A percentile compares a stretch with the other conserved stretches of the same genome.
phyloP scores from a whole-genome alignment of 2,888 invertebrate genomes.

The Drosophila yooni region DNA sequence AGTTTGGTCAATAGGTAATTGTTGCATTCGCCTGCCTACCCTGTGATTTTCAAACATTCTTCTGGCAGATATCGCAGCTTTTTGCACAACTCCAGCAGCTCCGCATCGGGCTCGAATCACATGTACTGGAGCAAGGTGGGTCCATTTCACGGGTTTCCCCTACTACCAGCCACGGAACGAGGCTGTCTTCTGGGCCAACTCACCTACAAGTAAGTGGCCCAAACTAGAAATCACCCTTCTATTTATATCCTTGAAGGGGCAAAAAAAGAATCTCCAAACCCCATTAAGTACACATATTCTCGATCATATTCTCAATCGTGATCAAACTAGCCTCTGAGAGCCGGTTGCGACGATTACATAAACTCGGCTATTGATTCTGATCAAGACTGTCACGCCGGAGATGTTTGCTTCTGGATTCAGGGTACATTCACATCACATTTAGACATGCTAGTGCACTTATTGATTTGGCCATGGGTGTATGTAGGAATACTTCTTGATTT shows the following conservation, averaged over 20 bases:
- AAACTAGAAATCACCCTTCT: background rate
- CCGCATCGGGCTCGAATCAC: conserved; percentile 85
- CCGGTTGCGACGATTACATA: background rate
- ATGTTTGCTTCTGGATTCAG: background rate
- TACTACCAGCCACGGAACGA: conserved; percentile 88
- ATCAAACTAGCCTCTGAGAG: background rate
- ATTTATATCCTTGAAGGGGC: background rate
- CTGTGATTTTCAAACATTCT: background rate
- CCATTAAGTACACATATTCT: background rate
- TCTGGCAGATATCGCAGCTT: conserved; percentile 83
- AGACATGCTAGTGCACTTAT: background rate
- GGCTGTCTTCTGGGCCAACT: conserved; percentile 94
- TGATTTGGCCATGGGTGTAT: background rate
- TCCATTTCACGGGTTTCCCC: conserved; percentile 93
- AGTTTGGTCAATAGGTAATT: conserved; percentile 82
- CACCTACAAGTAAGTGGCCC: conserved; percentile 86
- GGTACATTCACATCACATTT: background rate
- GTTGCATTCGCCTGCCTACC: background rate
- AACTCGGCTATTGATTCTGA: background rate
- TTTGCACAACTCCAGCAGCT: conserved; percentile 81
- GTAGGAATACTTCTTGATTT: background rate
- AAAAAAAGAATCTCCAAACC: background rate
- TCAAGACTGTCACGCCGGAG: background rate
- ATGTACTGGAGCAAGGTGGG: conserved; percentile 91
- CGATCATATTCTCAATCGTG: background rate